Base-by-base conservation (phyloP, 2,113 vertebrate species). In the Cynoglossus semilaevis region DNA sequence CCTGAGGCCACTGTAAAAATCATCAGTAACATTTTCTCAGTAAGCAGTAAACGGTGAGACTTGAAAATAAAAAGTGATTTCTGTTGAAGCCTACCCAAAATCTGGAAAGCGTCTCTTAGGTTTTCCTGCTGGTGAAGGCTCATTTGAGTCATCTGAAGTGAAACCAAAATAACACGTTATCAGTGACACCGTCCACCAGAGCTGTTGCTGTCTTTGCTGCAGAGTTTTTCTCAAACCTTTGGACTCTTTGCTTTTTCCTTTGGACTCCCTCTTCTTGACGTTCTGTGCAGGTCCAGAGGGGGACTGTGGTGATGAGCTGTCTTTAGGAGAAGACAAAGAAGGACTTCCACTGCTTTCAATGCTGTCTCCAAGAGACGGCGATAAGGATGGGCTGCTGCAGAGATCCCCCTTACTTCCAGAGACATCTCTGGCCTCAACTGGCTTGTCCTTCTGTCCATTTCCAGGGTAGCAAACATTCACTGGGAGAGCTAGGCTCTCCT, bases 91-190 rank as follows among this genome's bases (percentile, higher is more conserved):
- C 72, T 85, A 94, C 94, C 94, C 94, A 90, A 96, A 96, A 85
- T 96, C 94, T 77, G 94, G 93, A 85, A 96, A 96, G 80, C 93
- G 85, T 79, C 94, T 90, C 88, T 92, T 96, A 45, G 90, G 73
- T 81, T 95, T 96, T 53, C 91, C 93, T 44, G 85, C 65, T 3
- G 81, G 49, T 18, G 85, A 72, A 69, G 74, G 74, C 68, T 96
- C 94, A 82, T 58, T 91, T 43, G 85, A 69, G 59, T 95, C 94
- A 56, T 95, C 94, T 92, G 71, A 42, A 86, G 82, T 29, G 6
- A 72, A 74, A 69, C 43, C 42, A 29, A 5, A 37, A 40, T 15
- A 1, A 58, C 52, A n/a, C n/a, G 15, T 48, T 29, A 4, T 55
- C 17, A 49, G 46, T 5, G 17, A 58, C 22, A 35, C 37, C 13